A percentile compares a stretch with the other conserved stretches of the same genome.
These are phyloP conservation scores for Luperina nickerlii DNA, from an alignment of 2,888 invertebrate species.

Conservation along the genomic window DNA sequence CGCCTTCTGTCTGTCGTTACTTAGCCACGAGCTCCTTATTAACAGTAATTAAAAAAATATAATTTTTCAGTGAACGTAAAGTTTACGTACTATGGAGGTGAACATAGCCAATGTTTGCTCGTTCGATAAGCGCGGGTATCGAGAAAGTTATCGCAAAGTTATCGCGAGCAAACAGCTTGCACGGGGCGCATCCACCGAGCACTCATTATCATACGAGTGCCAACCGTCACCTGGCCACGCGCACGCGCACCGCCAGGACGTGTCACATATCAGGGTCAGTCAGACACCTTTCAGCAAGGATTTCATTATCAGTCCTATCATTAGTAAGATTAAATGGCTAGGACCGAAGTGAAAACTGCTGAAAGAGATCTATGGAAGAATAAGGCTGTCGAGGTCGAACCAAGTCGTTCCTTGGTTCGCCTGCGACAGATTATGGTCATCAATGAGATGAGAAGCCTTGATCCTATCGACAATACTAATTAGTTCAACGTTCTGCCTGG, in stretches of 20 bases:
- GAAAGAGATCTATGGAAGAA: neutral
- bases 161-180: constrained; percentile 81
- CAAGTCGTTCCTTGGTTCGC: no score
- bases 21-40: no score
- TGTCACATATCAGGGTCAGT: constrained; percentile 3
- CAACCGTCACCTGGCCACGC: constrained; percentile 21
- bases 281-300: constrained; percentile 10
- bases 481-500: neutral
- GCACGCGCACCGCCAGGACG: neutral
- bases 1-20: neutral
- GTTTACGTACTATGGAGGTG: constrained; percentile 61
- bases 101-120: constrained; percentile 78
- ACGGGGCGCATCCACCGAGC: constrained; percentile 67
- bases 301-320: neutral
- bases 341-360: neutral
- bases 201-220: constrained; percentile 68
- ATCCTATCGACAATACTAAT: neutral
- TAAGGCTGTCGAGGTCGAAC: no score
- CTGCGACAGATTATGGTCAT: neutral
- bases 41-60: neutral
- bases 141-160: constrained; percentile 81
- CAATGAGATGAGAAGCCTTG: neutral
- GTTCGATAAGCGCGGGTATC: constrained; percentile 79
- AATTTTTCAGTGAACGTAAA: constrained; percentile 8
- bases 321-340: neutral